phyloP scores from a whole-genome alignment of 2,888 invertebrate species.

The Azorinus chamasolen region DNA sequence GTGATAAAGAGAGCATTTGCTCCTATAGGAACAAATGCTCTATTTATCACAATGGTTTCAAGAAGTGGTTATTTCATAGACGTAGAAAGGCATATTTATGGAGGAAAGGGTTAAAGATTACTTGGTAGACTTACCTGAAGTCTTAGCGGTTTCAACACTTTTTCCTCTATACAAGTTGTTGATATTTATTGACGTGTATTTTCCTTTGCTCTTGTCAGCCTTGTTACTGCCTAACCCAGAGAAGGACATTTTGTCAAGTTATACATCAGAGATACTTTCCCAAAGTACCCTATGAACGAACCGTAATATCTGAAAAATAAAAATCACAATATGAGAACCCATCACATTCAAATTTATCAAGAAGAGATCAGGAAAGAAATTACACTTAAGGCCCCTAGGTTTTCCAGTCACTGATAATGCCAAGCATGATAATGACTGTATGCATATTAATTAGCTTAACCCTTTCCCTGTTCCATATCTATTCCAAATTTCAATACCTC shows the following conservation, averaged over 20 bases:
- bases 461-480: too few relatives aligned
- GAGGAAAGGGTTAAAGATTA: too few relatives aligned
- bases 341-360: background rate
- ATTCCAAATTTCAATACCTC: too few relatives aligned
- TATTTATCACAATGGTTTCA: too few relatives aligned
- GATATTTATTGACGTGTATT: constrained; percentile 98
- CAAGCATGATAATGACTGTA: too few relatives aligned
- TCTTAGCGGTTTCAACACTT: constrained; percentile 86
- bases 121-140: constrained; percentile 82
- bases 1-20: too few relatives aligned
- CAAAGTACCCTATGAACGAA: constrained; percentile 90
- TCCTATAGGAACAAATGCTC: too few relatives aligned
- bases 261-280: constrained; percentile 92
- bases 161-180: constrained; percentile 96
- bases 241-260: constrained; percentile 98
- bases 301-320: constrained; percentile 75
- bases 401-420: too few relatives aligned
- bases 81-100: too few relatives aligned
- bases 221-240: constrained; percentile 94
- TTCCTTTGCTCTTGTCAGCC: constrained; percentile 96
- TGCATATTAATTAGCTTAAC: too few relatives aligned
- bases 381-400: background rate
- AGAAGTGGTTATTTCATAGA: too few relatives aligned
- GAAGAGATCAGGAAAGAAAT: background rate
- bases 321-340: background rate